A percentile compares a stretch with the other conserved stretches of the same genome.
These are phyloP conservation scores for Bovichtus diacanthus DNA, from an alignment of 2,797 vertebrate species.

Conservation along the genomic window DNA sequence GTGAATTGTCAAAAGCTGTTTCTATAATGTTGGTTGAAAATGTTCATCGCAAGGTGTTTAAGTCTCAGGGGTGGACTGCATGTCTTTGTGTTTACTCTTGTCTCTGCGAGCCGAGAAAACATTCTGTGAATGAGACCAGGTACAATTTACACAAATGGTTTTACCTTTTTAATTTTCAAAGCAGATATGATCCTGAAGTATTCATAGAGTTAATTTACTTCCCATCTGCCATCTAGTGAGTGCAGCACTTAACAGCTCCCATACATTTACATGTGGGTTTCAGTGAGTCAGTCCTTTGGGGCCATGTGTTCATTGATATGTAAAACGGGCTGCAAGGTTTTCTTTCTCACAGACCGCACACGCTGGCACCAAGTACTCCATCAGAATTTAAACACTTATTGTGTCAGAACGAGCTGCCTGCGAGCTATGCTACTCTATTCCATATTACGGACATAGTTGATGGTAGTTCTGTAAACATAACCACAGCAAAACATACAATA, in stretches of 20 bases:
- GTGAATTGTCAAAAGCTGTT: not conserved
- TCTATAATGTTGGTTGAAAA: not conserved
- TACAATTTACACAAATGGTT: not conserved
- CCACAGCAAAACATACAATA: not conserved
- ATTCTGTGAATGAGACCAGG: not conserved
- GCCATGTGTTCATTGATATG: conserved; percentile 79
- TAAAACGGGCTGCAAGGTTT: conserved; percentile 70
- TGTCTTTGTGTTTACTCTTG: not conserved
- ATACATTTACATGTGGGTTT: conserved; percentile 71
- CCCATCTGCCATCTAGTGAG: conserved; percentile 35
- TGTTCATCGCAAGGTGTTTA: not conserved
- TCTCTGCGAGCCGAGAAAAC: not conserved
- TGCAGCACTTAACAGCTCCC: conserved; percentile 45
- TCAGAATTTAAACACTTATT: conserved; percentile 59
- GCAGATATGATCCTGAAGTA: conserved; percentile 5
- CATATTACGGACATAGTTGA: not conserved
- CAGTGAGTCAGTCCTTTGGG: conserved; percentile 57
- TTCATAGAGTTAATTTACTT: conserved; percentile 40
- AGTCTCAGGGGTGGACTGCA: not conserved
- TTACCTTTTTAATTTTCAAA: conserved; percentile 17
- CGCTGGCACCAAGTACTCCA: conserved; percentile 36
- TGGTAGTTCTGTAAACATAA: not conserved
- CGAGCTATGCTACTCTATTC: not conserved
- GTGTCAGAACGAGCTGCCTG: conserved; percentile 38
- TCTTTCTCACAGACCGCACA: conserved; percentile 54